Base-by-base conservation (phyloP, 2,888 invertebrate species). In the Bombylius major region DNA sequence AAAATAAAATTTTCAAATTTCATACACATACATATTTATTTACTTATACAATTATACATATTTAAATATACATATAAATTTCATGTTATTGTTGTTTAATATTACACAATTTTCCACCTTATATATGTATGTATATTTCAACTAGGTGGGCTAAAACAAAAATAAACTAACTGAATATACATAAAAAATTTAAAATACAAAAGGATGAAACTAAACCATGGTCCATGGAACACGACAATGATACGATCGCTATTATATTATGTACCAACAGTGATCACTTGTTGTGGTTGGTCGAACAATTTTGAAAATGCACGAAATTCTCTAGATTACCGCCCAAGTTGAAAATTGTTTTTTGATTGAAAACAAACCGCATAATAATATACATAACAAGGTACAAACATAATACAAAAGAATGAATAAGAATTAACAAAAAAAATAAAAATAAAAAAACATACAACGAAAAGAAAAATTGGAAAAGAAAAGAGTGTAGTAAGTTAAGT, bases 311-410 rank as follows among this genome's bases (percentile, higher is more conserved):
- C 60, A 60, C 58, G 60, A 60, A 60, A 60, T 56, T 58, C 55
- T 56, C 53, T 56, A 53, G 53, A 57, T 53, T 60, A 60, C 60
- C 60, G 60, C 60, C 60, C 60, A 60, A 60, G 60, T 60, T 57
- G 60, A 60, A 60, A 60, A 58, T 59, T 58, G 54, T 59, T 56
- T 57, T 56, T 45, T 56, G 56, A 55, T 55, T 55, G 55, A 55
- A 55, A 55, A 55, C 50, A 55, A 55, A 55, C 55, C n/a, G 46
- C 55, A 39, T 50, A 36, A 11, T 42, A 4, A 42, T 42, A 42
- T 11, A 36, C 36, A 36, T 36, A 36, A 8, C 6, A 36, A 36
- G 7, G 9, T 36, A 36, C 36, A 8, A 8, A 36, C 36, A 36
- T 36, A 36, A 36, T 9, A 36, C 6, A 36, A 8, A 36, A 36